Conservation (phyloP, 2,888 invertebrate species). For the Callyntrura sp. region DNA sequence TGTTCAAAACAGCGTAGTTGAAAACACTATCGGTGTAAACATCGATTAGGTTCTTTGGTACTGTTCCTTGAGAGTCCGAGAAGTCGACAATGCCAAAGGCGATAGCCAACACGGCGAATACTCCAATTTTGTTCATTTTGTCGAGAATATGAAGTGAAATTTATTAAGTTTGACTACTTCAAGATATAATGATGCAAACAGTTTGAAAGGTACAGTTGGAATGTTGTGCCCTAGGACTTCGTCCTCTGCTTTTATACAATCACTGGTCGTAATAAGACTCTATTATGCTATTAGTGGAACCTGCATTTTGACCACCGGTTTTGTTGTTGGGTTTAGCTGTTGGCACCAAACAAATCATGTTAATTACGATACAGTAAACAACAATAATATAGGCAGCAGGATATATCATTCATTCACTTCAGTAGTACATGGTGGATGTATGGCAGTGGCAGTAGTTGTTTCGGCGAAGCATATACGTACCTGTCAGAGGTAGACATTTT, state of each 20-base stretch:
- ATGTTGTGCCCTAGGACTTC: conserved; percentile 25
- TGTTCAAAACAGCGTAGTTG: conserved; percentile 73
- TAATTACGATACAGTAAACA: conserved; percentile 17
- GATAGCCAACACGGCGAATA: conserved; percentile 52
- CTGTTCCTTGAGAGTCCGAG: conserved; percentile 13
- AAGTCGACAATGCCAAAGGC: conserved; percentile 41
- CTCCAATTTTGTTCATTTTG: conserved; percentile 51
- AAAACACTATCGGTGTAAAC: conserved; percentile 64
- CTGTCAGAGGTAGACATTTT: too few species aligned
- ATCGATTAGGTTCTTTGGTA: conserved; percentile 70
- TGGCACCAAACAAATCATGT: conserved; percentile 24
- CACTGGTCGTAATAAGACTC: conserved; percentile 9
- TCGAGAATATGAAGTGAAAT: not conserved
- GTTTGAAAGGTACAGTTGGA: conserved; percentile 53
- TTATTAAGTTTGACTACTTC: not conserved
- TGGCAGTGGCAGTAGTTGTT: too few species aligned
- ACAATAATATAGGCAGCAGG: conserved; percentile 21
- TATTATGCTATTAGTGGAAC: conserved; percentile 54
- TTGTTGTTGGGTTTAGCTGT: not conserved
- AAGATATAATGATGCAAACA: conserved; percentile 31
- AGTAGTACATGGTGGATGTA: not conserved
- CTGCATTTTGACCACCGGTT: not conserved
- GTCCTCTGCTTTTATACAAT: conserved; percentile 46
- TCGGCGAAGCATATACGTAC: too few species aligned
- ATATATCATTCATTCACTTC: not conserved